phyloP scores from a whole-genome alignment of 2,888 invertebrate genomes.

The Dusona sp. region DNA sequence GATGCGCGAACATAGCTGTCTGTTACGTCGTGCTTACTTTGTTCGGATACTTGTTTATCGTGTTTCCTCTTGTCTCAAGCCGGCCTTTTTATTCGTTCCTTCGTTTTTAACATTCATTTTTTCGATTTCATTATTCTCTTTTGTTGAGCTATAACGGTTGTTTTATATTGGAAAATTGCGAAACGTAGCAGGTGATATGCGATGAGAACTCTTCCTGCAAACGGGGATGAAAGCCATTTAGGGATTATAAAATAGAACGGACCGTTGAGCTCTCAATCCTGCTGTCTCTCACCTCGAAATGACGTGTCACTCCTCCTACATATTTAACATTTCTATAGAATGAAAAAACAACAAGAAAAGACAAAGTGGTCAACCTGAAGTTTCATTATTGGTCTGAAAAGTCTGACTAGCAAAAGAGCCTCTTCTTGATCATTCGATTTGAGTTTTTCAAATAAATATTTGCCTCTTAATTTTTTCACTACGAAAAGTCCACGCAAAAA shows the following conservation, averaged over 20 bases:
- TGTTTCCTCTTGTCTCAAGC: conserved; percentile 5
- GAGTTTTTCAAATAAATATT: too few species aligned
- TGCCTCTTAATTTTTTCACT: too few species aligned
- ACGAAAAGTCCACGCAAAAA: too few species aligned
- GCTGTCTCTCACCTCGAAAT: conserved; percentile 10
- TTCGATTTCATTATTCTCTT: conserved; percentile 4
- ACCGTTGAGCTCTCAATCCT: conserved; percentile 15
- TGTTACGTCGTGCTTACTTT: background rate
- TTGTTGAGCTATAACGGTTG: background rate
- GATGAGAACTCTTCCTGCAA: conserved; percentile 10
- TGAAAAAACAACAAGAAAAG: background rate
- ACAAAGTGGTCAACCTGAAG: background rate
- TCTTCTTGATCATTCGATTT: too few species aligned
- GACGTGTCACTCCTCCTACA: background rate
- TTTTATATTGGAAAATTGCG: conserved; percentile 58
- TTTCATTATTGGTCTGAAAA: too few species aligned
- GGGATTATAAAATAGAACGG: conserved; percentile 11
- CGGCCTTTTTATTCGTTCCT: conserved; percentile 12
- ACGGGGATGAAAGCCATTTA: conserved; percentile 23
- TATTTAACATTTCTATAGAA: background rate
- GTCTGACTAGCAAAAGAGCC: too few species aligned
- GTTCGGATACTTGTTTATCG: conserved; percentile 10
- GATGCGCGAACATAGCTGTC: conserved; percentile 14
- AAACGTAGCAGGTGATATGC: conserved; percentile 41
- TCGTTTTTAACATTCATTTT: conserved; percentile 32